Percentiles rank a stretch among this genome's conserved stretches.
Conservation (phyloP, 1,140 invertebrate genomes). For the Pachypsylla venusta region DNA sequence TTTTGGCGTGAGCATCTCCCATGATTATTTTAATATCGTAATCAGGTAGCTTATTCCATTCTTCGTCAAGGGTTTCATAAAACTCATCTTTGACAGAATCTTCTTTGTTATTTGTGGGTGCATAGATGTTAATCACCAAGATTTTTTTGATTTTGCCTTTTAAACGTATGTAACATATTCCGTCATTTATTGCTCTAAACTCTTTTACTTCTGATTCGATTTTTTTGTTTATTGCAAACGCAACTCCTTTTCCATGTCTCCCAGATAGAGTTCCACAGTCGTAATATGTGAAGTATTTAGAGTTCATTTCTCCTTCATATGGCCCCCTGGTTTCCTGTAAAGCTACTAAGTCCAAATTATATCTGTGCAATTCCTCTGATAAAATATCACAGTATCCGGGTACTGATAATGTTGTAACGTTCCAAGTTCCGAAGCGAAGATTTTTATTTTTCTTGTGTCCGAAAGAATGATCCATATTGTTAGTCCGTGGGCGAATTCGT, state of each 20-base stretch:
- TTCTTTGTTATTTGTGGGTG: constrained; percentile 17
- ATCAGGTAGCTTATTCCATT: constrained; percentile 3
- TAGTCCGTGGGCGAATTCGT: not conserved
- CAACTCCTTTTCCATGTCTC: constrained; percentile 12
- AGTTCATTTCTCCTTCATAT: constrained; percentile 9
- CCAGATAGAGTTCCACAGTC: constrained; percentile 13
- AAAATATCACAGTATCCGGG: constrained; percentile 15
- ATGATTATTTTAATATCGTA: constrained; percentile 16
- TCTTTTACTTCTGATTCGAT: constrained; percentile 7
- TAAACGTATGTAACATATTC: constrained; percentile 17
- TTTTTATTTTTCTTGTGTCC: constrained; percentile 10
- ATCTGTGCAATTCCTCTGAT: constrained; percentile 16
- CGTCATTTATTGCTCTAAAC: constrained; percentile 14
- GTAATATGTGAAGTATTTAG: constrained; percentile 1
- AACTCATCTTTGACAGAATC: constrained; percentile 16
- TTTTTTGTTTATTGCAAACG: constrained; percentile 13
- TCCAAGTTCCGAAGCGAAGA: constrained; percentile 16
- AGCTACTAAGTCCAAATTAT: constrained; percentile 17
- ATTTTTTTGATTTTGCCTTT: constrained; percentile 15
- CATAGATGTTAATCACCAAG: constrained; percentile 13
- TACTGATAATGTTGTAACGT: constrained; percentile 14
- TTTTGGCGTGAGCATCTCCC: constrained; percentile 15
- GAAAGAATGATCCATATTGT: not conserved
- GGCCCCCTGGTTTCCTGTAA: constrained; percentile 19
- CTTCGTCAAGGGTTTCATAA: constrained; percentile 14